Evolutionary conservation across 2,888 invertebrate species (phyloP).

Genomic region (Oxycera nigricornis): DNA sequence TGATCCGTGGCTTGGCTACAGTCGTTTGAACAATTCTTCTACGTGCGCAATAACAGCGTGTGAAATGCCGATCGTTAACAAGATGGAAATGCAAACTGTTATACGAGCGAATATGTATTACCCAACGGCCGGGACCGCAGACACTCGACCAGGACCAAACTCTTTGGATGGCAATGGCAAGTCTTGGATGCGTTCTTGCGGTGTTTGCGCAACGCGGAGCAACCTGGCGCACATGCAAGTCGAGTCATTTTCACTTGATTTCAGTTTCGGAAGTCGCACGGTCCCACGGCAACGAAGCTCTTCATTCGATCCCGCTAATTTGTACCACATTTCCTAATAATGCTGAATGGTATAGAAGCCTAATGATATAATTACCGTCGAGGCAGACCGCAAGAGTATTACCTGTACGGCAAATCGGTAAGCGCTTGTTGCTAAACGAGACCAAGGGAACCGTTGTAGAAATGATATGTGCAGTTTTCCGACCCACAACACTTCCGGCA

Average conservation of each 20-base stretch:
- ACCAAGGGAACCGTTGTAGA: neutral
- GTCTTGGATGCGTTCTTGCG: neutral
- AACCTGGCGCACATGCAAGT: neutral
- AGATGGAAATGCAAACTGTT: conserved; percentile 35
- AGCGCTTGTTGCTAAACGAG: neutral
- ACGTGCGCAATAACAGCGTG: conserved; percentile 21
- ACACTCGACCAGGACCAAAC: neutral
- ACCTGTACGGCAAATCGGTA: neutral
- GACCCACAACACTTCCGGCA: conserved; percentile 12
- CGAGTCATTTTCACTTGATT: neutral
- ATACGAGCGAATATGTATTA: too few species aligned
- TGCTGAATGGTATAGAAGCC: neutral
- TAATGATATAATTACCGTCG: conserved; percentile 25
- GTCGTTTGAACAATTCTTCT: conserved; percentile 9
- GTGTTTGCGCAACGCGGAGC: neutral
- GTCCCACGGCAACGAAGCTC: neutral
- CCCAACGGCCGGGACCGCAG: conserved; percentile 1
- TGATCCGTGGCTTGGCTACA: neutral
- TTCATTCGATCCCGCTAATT: neutral
- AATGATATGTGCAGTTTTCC: neutral
- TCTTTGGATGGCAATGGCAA: neutral
- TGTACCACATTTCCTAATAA: conserved; percentile 5
- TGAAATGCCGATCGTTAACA: conserved; percentile 29
- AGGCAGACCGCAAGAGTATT: conserved; percentile 11
- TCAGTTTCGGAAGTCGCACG: neutral